phyloP scores from a whole-genome alignment of 2,888 invertebrate genomes.

The Volucella bombylans region DNA sequence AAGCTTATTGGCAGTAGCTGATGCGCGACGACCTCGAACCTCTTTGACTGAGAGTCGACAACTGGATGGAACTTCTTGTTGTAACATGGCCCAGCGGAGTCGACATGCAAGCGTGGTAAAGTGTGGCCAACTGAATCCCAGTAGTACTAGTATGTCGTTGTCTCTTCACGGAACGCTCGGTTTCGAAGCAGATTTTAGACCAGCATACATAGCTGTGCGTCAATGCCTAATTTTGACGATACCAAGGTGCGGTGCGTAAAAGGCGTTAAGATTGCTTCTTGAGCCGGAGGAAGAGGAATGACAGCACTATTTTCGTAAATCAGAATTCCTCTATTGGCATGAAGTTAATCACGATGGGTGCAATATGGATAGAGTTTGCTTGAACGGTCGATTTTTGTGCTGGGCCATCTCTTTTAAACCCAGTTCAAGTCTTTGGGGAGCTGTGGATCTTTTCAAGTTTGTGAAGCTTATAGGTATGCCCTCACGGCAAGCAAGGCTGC shows the following conservation, averaged over 20 bases:
- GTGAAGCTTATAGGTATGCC: conserved; percentile 30
- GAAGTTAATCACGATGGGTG: conserved; percentile 12
- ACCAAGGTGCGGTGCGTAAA: conserved; percentile 37
- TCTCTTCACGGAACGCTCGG: no score
- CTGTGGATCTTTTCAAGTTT: conserved; percentile 34
- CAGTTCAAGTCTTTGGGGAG: conserved; percentile 43
- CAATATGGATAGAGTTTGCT: conserved; percentile 34
- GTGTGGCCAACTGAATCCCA: no score
- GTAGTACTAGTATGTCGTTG: no score
- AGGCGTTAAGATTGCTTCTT: conserved; percentile 24
- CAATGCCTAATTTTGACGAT: no score
- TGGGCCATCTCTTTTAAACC: conserved; percentile 34
- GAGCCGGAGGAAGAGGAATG: conserved; percentile 6
- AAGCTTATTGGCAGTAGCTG: no score
- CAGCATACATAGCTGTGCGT: no score
- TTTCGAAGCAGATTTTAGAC: no score
- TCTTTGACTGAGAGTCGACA: no score
- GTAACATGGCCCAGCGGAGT: no score
- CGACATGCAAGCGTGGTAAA: no score
- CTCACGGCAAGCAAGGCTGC: conserved; percentile 10
- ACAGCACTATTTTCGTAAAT: background rate
- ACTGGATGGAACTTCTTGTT: no score
- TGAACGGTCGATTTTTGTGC: conserved; percentile 26
- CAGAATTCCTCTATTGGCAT: conserved; percentile 18
- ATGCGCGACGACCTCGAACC: no score